Evolutionary conservation across 2,888 invertebrate genomes (phyloP), one percentile per base, ranked within the genome.

Genomic region (Drosophila ezoana): DNA sequence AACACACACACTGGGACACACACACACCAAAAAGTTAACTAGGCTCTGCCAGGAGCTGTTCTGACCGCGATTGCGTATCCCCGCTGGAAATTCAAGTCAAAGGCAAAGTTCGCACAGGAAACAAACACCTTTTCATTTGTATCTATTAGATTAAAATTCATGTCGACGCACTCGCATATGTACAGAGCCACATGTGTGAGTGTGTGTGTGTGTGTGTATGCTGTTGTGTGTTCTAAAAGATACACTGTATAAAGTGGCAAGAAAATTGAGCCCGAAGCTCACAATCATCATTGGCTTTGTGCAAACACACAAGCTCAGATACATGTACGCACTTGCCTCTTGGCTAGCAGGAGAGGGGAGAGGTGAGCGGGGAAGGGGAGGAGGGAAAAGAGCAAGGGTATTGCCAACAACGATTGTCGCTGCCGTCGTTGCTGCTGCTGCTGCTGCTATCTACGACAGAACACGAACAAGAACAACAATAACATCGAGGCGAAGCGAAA

Each of bases 111-210:
- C 77, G 78, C 76, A 79, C 81, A 72, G 66, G 66, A 65, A 64
- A 77, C 74, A 79, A 87, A 89, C 89, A 91, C 90, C 86, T 90
- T 84, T 90, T 90, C 90, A 91, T 91, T 91, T 91, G 91, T 91
- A 91, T 90, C 91, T 91, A 90, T 91, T 91, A 91, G 91, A 91
- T 91, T 90, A 90, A 90, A 90, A 90, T 90, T 90, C 90, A 89
- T 91, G 90, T 90, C 84, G 82, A 76, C 82, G 80, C 72, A 76
- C 61, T 49, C 47, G 56, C 49, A 73, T n/a, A 33, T 45, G 44
- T 53, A 51, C 56, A 67, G 54, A 72, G 35, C 60, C 48, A 53
- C 8, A 32, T 32, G 4, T 52, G 35, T 54, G 23, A 47, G 9
- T 48, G 38, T 51, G 23, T 59, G 18, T 49, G 47, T 41, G 40